These are phyloP conservation scores for Epicampocera succincta DNA, from an alignment of 2,888 invertebrate species.

Conservation along the genomic window DNA sequence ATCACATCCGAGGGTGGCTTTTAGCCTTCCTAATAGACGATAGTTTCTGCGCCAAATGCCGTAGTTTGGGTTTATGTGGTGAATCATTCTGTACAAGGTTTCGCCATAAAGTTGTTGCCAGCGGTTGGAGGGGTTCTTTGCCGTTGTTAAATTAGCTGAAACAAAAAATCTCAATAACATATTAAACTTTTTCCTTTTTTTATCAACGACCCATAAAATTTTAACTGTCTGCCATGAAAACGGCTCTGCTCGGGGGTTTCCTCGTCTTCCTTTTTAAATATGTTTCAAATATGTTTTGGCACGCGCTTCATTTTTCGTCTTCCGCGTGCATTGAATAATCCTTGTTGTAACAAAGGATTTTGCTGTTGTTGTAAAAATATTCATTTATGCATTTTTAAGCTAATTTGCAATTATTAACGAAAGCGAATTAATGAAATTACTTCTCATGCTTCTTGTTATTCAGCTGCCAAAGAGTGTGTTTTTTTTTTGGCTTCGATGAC, in stretches of 20 bases:
- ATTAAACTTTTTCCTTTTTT: background rate
- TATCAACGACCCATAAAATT: background rate
- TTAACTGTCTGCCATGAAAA: slow-evolving; percentile 31
- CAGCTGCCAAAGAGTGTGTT: background rate
- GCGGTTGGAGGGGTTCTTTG: slow-evolving; percentile 16
- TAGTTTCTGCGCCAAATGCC: slow-evolving; percentile 11
- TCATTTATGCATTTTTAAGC: slow-evolving; percentile 52
- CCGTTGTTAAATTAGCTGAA: slow-evolving; percentile 9
- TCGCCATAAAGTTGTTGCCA: slow-evolving; percentile 7
- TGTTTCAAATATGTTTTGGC: slow-evolving; percentile 37
- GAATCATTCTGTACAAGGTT: slow-evolving; percentile 45
- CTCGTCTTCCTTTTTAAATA: background rate
- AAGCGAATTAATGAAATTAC: background rate
- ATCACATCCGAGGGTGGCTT: slow-evolving; percentile 35
- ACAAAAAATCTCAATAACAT: too few species aligned
- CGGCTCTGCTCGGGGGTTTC: background rate
- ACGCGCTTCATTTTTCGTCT: slow-evolving; percentile 42
- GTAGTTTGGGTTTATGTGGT: slow-evolving; percentile 46
- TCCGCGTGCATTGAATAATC: slow-evolving; percentile 39
- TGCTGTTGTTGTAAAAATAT: slow-evolving; percentile 6
- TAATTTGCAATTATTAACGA: slow-evolving; percentile 49
- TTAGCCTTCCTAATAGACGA: slow-evolving; percentile 4
- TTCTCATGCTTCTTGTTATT: background rate
- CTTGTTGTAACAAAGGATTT: slow-evolving; percentile 50
- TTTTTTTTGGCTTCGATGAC: background rate